Base-by-base conservation (phyloP, 1,140 invertebrate genomes). In the Drosophila ambigua region DNA sequence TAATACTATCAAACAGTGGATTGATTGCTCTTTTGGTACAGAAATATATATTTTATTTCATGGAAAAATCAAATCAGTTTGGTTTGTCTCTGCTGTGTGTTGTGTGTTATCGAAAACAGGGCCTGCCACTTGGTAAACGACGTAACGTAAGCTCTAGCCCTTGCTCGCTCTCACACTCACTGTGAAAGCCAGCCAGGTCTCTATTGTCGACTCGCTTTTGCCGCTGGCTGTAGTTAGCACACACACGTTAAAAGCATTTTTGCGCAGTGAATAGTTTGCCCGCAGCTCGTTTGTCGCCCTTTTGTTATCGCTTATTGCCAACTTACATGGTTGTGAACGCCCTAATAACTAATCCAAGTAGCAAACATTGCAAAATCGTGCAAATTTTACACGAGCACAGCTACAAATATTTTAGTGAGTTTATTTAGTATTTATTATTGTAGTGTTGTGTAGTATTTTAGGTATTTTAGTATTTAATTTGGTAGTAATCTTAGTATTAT, bases 291-390 rank as follows among this genome's bases (percentile, higher is more conserved):
- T 16, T 28, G 31, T 44, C 35, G 6, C 9, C 26, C 35, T 39
- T 28, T 28, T 28, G 0, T 6, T 13, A 11, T 13, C 35, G 35
- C 13, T 39, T 11, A 5, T 39, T 9, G 11, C 5, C 44, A 64
- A 87, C 82, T 81, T 76, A 87, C 82, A 69, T 76, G 71, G 52
- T 52, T 79, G 50, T 15, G 11, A 62, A 35, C 26, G 52, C 16
- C 35, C 45, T 31, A 72, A 39, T 61, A 72, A 62, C 4, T 13
- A 39, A 39, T 39, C 35, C 35, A 39, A 39, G 13, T 39, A 4
- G 63, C 58, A 45, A 76, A 50, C 49, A 35, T 31, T 71, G 66
- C 59, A 57, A 57, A 78, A 85, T 72, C 62, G 52, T 68, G 51
- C 26, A 46, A 61, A 67, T 72, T 66, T 24, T 62, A 35, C 57